Conservation (phyloP, 2,797 vertebrate genomes). For the Sebastes dallii region DNA sequence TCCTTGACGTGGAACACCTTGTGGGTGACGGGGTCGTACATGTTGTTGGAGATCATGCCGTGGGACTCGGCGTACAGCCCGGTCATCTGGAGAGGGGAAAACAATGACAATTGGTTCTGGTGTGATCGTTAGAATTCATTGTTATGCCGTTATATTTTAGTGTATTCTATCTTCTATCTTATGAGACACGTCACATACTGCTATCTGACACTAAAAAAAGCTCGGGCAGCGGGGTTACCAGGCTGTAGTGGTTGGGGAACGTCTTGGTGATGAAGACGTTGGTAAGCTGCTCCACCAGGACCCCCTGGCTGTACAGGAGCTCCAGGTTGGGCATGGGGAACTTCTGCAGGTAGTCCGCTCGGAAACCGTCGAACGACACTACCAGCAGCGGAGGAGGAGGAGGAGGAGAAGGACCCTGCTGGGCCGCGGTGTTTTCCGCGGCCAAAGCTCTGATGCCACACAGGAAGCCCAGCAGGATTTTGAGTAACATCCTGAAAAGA, state of each 20-base stretch:
- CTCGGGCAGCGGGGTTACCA: slow-evolving; percentile 73
- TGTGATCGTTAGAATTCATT: no score
- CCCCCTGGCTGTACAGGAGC: slow-evolving; percentile 85
- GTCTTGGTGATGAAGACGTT: slow-evolving; percentile 97
- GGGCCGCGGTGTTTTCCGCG: slow-evolving; percentile 4
- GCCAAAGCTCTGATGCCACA: slow-evolving; percentile 53
- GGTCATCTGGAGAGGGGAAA: slow-evolving; percentile 75
- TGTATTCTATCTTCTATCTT: not conserved
- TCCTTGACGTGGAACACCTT: slow-evolving; percentile 78
- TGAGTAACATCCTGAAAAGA: slow-evolving; percentile 62
- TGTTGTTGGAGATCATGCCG: slow-evolving; percentile 90
- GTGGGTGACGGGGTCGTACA: slow-evolving; percentile 86
- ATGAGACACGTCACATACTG: not conserved
- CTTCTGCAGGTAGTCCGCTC: slow-evolving; percentile 91
- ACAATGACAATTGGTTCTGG: not conserved
- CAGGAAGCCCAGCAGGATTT: slow-evolving; percentile 57
- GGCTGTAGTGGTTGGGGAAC: slow-evolving; percentile 96
- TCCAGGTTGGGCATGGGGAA: slow-evolving; percentile 90
- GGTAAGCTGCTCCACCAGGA: slow-evolving; percentile 88
- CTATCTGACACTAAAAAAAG: not conserved
- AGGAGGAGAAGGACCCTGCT: not conserved
- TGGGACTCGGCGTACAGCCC: slow-evolving; percentile 96
- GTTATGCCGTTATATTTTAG: not conserved
- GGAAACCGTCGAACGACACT: slow-evolving; percentile 96
- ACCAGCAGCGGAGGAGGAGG: slow-evolving; percentile 83